Conservation (phyloP, 1,140 invertebrate species). For the Colletes gigas region DNA sequence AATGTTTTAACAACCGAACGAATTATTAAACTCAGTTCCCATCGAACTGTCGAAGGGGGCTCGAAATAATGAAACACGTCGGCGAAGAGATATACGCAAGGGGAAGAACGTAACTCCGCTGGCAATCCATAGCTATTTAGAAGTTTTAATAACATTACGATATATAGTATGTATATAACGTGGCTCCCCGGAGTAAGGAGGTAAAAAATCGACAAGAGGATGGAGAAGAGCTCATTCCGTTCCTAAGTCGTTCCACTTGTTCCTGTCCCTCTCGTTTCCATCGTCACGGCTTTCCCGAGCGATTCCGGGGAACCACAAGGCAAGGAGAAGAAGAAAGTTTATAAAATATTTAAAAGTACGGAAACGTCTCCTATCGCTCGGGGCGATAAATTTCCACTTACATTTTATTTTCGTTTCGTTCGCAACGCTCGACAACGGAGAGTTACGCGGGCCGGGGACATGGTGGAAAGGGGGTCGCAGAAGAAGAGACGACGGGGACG, state of each 20-base stretch:
- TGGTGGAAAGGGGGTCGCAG: slow-evolving; percentile 40
- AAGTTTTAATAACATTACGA: slow-evolving; percentile 81
- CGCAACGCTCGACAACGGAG: slow-evolving; percentile 70
- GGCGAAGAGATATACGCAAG: not conserved
- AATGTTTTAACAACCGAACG: not conserved
- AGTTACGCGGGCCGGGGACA: slow-evolving; percentile 57
- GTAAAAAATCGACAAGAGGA: slow-evolving; percentile 78
- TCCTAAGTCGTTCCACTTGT: slow-evolving; percentile 64
- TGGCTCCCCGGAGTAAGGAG: slow-evolving; percentile 62
- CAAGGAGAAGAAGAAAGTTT: slow-evolving; percentile 78
- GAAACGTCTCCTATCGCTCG: slow-evolving; percentile 81
- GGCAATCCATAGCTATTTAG: slow-evolving; percentile 78
- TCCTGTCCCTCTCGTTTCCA: slow-evolving; percentile 61
- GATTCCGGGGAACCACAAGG: slow-evolving; percentile 42
- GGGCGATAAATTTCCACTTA: slow-evolving; percentile 82
- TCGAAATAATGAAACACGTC: slow-evolving; percentile 66
- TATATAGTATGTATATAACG: slow-evolving; percentile 63
- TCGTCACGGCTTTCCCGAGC: slow-evolving; percentile 49
- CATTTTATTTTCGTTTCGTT: slow-evolving; percentile 81
- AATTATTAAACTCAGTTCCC: slow-evolving; percentile 6
- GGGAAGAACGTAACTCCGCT: slow-evolving; percentile 66
- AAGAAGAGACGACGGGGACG: slow-evolving; percentile 51
- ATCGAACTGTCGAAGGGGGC: not conserved
- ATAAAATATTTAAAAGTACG: slow-evolving; percentile 82
- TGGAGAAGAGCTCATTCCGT: slow-evolving; percentile 68